These are phyloP conservation scores for Poecilia picta DNA, from an alignment of 2,797 vertebrate species.

Conservation along the genomic window DNA sequence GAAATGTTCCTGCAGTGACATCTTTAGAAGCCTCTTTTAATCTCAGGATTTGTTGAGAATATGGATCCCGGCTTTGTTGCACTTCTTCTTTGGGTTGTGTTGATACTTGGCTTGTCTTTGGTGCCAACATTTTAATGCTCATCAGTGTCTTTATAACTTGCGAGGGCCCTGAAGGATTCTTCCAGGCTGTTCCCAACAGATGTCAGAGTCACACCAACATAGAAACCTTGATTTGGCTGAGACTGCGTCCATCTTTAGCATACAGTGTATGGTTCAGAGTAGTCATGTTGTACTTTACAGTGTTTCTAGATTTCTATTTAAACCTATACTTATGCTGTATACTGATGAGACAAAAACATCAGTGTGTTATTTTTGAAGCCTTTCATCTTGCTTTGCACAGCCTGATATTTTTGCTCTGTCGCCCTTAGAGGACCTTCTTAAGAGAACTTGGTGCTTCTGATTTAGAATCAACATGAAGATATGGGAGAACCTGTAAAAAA, in stretches of 20 bases:
- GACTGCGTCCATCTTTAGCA: background rate
- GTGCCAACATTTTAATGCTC: background rate
- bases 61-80: background rate
- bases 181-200: background rate
- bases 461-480: background rate
- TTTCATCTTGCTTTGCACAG: background rate
- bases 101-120: background rate
- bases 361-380: background rate
- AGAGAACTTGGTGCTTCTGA: background rate
- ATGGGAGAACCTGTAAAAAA: background rate
- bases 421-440: background rate
- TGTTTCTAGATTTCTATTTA: background rate
- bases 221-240: background rate
- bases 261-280: background rate
- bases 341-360: slow-evolving; percentile 14
- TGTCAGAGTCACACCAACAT: background rate
- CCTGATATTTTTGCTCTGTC: slow-evolving; percentile 1
- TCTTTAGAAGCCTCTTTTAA: too few species aligned
- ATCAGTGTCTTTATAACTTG: background rate
- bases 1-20: too few species aligned
- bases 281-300: background rate
- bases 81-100: background rate
- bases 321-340: background rate
- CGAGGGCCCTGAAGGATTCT: background rate
- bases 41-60: too few species aligned